These are phyloP conservation scores for Siderastrea radians DNA, from an alignment of 92 coral and sea anemone species.

Conservation along the genomic window DNA sequence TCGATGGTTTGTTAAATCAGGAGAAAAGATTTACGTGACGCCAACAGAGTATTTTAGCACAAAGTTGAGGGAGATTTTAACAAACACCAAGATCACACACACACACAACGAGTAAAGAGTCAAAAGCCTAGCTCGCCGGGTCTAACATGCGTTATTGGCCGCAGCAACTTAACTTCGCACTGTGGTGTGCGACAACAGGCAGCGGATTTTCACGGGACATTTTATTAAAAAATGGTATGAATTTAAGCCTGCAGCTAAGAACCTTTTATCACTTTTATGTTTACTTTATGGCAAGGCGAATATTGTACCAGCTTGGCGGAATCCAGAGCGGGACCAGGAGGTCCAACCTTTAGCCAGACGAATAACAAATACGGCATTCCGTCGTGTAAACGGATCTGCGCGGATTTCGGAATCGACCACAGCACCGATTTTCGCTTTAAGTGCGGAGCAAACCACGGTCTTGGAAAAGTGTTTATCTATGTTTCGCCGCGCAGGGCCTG, in stretches of 20 bases:
- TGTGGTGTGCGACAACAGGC: slow-evolving; percentile 56
- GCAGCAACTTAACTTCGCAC: slow-evolving; percentile 64
- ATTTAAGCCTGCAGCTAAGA: neutral
- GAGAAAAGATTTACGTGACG: slow-evolving; percentile 6
- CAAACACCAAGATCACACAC: neutral
- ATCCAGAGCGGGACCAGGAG: slow-evolving; percentile 45
- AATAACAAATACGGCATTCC: slow-evolving; percentile 23
- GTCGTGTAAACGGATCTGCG: slow-evolving; percentile 24
- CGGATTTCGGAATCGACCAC: slow-evolving; percentile 33
- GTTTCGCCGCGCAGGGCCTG: no score
- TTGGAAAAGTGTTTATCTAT: neutral
- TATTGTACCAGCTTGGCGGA: slow-evolving; percentile 43
- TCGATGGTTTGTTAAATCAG: neutral
- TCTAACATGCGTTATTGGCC: slow-evolving; percentile 65
- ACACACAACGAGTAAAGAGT: slow-evolving; percentile 9
- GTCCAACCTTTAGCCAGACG: slow-evolving; percentile 16
- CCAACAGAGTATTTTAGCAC: slow-evolving; percentile 16
- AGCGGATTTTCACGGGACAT: slow-evolving; percentile 41
- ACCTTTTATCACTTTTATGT: slow-evolving; percentile 47
- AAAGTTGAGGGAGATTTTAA: slow-evolving; percentile 38
- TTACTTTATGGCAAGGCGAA: slow-evolving; percentile 41
- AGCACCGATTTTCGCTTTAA: slow-evolving; percentile 43
- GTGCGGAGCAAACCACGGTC: slow-evolving; percentile 25
- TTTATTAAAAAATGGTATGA: neutral
- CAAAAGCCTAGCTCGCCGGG: slow-evolving; percentile 40